These are phyloP conservation scores for Aix galericulata DNA, from an alignment of 2,113 vertebrate species.

Conservation along the genomic window DNA sequence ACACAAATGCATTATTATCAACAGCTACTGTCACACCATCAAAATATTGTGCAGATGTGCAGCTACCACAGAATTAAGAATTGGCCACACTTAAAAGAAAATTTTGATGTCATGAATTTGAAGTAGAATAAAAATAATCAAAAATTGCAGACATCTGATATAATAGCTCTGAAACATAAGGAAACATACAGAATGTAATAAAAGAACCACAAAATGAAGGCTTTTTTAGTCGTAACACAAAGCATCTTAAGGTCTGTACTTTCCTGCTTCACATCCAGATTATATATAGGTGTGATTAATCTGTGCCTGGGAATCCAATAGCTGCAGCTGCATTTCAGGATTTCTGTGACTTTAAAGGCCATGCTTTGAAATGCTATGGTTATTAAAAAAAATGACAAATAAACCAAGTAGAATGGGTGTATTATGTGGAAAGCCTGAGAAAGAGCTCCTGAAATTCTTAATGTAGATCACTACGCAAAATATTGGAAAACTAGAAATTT, in stretches of 20 bases:
- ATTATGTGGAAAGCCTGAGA: neutral
- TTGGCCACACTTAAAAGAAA: neutral
- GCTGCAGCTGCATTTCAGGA: neutral
- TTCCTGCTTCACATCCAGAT: neutral
- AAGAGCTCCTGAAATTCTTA: neutral
- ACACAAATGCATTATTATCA: neutral
- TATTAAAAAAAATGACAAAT: neutral
- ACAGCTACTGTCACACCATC: neutral
- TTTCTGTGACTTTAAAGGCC: neutral
- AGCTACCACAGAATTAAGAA: neutral
- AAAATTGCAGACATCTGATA: accelerated
- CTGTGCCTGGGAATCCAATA: neutral
- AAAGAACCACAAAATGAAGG: neutral
- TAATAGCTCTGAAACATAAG: neutral
- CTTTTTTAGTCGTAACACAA: neutral
- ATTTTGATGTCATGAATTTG: neutral
- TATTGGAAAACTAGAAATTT: neutral
- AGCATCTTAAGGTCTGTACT: neutral
- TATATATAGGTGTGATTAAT: neutral
- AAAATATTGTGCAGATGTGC: neutral
- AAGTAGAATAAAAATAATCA: neutral
- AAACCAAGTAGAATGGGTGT: neutral
- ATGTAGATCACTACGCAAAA: neutral
- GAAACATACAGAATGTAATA: accelerated
- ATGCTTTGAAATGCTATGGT: neutral